Conservation (phyloP, 1,140 invertebrate species). For the Tetragnatha versicolor region DNA sequence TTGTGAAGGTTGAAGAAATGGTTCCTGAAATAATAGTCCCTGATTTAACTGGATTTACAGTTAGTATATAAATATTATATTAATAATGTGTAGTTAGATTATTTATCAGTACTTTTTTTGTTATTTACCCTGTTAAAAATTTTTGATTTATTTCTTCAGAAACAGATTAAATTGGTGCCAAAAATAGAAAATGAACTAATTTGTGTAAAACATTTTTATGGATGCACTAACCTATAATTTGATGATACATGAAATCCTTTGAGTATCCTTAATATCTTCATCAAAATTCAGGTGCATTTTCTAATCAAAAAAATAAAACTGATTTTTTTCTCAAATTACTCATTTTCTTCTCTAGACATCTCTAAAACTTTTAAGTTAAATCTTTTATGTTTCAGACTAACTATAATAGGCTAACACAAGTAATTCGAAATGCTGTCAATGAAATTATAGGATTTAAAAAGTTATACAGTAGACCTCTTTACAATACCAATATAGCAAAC, state of each 20-base stretch:
- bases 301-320: neutral
- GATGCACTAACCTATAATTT: neutral
- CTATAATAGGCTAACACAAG: neutral
- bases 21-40: conserved; percentile 92
- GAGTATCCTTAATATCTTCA: neutral
- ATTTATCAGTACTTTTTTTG: neutral
- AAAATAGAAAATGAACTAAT: neutral
- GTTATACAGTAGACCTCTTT: too few relatives aligned
- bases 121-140: neutral
- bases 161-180: neutral
- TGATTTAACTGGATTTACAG: conserved; percentile 77
- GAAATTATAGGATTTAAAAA: too few relatives aligned
- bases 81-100: neutral
- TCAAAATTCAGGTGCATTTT: neutral
- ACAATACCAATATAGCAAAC: too few relatives aligned
- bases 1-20: conserved; percentile 81
- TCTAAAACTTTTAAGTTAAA: neutral
- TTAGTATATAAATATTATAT: conserved; percentile 59
- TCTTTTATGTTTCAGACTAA: neutral
- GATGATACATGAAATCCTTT: neutral
- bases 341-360: neutral
- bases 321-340: neutral
- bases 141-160: neutral
- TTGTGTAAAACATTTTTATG: neutral
- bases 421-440: neutral